Percentiles rank a stretch among this genome's conserved stretches.
Conservation (phyloP, 2,113 vertebrate genomes). For the Entomyzon cyanotis region DNA sequence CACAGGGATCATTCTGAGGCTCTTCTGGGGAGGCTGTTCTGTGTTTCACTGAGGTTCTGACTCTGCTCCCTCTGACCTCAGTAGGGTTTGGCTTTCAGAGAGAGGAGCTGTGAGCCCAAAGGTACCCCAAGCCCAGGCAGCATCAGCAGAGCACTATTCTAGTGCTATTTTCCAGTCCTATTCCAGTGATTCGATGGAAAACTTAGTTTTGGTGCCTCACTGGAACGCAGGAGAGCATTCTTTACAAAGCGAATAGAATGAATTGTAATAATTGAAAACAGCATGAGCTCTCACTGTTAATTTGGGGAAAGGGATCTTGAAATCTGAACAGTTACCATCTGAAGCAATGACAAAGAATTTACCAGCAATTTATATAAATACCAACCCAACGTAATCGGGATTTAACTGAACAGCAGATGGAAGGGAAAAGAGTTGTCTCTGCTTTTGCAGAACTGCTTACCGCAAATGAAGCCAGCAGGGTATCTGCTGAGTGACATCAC, state of each 20-base stretch:
- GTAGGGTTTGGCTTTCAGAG: background rate
- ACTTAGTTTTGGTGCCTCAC: background rate
- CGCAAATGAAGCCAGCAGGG: constrained; percentile 4
- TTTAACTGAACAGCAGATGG: constrained; percentile 43
- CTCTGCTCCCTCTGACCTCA: background rate
- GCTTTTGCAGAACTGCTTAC: constrained; percentile 5
- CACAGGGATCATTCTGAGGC: background rate
- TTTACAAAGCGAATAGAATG: background rate
- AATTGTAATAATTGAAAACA: constrained; percentile 52
- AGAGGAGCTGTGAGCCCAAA: background rate
- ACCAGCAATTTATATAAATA: constrained; percentile 47
- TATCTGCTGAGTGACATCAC: constrained; percentile 13
- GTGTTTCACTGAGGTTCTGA: background rate
- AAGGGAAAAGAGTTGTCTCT: background rate
- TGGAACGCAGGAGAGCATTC: background rate
- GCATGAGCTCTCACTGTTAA: background rate
- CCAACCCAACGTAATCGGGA: background rate
- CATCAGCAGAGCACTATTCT: background rate
- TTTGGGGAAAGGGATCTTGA: constrained; percentile 29
- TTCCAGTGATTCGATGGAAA: background rate
- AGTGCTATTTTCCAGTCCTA: background rate
- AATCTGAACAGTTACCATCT: background rate
- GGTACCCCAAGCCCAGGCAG: background rate
- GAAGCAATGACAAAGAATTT: constrained; percentile 27
- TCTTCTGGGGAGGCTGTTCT: background rate